These are phyloP conservation scores for Suillia variegata DNA, from an alignment of 2,888 invertebrate species.

Conservation along the genomic window DNA sequence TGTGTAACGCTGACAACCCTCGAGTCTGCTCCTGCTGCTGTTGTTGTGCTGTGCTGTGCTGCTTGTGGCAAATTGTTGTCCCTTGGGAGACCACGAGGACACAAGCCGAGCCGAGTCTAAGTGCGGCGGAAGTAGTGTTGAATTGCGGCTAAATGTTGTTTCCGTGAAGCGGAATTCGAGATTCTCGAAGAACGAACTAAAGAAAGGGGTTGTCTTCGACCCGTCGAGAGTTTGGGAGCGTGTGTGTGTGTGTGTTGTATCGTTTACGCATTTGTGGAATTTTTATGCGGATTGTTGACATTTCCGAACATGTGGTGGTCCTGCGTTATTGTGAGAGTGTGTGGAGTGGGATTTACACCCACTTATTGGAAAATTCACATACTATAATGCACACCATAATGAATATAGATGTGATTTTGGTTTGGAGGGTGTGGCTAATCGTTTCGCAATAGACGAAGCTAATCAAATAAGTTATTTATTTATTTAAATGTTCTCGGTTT, in stretches of 20 bases:
- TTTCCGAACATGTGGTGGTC: constrained; percentile 50
- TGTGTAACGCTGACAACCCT: not conserved
- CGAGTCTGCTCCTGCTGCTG: no score
- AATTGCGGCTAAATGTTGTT: constrained; percentile 38
- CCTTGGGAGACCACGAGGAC: constrained; percentile 55
- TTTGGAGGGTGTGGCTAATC: constrained; percentile 50
- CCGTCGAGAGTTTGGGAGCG: constrained; percentile 4
- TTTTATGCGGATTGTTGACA: constrained; percentile 55
- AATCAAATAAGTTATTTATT: constrained; percentile 35
- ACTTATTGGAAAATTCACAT: constrained; percentile 22
- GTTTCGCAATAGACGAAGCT: constrained; percentile 40
- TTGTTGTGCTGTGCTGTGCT: not conserved
- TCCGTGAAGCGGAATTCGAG: constrained; percentile 1
- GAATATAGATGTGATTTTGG: constrained; percentile 58
- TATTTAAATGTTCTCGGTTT: not conserved
- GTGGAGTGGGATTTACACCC: constrained; percentile 27
- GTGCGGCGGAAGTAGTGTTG: constrained; percentile 20
- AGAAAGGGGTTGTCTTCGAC: constrained; percentile 2
- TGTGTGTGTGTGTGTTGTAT: constrained; percentile 24
- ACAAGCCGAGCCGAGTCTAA: constrained; percentile 32
- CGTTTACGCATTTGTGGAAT: constrained; percentile 40
- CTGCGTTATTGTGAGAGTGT: no score
- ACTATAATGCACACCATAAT: constrained; percentile 45
- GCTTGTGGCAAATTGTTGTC: constrained; percentile 50
- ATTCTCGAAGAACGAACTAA: no score